These are phyloP conservation scores for Philonicus albiceps DNA, from an alignment of 2,888 invertebrate genomes.

Conservation along the genomic window DNA sequence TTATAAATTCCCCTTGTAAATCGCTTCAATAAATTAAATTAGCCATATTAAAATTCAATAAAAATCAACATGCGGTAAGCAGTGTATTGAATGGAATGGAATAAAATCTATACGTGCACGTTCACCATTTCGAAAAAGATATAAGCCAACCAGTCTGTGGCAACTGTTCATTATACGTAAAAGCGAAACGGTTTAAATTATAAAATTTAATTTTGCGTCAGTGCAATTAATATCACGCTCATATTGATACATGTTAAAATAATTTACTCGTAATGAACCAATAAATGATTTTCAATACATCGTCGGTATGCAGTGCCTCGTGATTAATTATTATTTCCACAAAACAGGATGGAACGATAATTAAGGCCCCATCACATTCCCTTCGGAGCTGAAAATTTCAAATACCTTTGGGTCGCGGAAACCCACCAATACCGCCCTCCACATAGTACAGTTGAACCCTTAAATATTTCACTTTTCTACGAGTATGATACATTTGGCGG, in stretches of 20 bases:
- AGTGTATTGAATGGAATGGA: neutral
- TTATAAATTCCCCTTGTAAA: neutral
- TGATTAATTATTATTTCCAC: neutral
- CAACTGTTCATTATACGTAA: neutral
- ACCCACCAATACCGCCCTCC: neutral
- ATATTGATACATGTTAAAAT: conserved; percentile 23
- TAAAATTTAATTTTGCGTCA: conserved; percentile 5
- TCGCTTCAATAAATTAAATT: neutral
- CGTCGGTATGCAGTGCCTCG: neutral
- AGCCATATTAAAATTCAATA: neutral
- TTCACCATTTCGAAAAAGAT: neutral
- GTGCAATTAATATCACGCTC: conserved; percentile 3
- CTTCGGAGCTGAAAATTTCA: neutral
- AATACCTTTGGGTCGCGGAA: neutral
- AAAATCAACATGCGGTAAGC: neutral
- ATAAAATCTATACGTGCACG: neutral
- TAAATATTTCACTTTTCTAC: neutral
- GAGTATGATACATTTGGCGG: neutral
- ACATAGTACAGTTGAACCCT: neutral
- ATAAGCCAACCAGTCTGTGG: neutral
- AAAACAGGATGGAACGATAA: neutral
- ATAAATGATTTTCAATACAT: conserved; percentile 25
- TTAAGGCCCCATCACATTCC: neutral
- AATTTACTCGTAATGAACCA: conserved; percentile 27
- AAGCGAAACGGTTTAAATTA: neutral